Evolutionary conservation across 2,797 vertebrate species (phyloP).

Genomic region (Pogonophryne albipinna): DNA sequence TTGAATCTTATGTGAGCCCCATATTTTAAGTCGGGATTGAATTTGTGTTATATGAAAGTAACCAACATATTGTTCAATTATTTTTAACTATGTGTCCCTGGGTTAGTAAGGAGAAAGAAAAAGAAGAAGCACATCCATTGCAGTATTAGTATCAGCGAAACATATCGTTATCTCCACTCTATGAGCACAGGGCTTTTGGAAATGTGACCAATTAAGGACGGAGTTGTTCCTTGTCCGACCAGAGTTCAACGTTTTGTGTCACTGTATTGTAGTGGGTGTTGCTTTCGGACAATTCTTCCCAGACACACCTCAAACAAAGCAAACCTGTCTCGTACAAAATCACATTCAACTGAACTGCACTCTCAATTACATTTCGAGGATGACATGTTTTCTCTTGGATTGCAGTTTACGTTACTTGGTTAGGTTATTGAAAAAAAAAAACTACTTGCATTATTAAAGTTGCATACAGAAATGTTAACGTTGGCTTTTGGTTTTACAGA

Average conservation of each 20-base stretch:
- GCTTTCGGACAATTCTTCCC: background rate
- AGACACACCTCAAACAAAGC: too few relatives aligned
- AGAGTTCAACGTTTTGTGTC: background rate
- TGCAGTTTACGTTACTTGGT: too few relatives aligned
- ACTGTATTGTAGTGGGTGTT: background rate
- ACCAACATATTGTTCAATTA: background rate
- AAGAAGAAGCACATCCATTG: background rate
- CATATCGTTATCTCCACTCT: background rate
- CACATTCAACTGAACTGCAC: too few relatives aligned
- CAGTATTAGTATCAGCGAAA: background rate
- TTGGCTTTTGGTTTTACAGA: too few relatives aligned
- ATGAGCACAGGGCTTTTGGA: background rate
- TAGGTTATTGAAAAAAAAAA: too few relatives aligned
- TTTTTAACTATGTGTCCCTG: too few relatives aligned
- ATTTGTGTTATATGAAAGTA: background rate
- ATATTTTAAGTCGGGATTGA: background rate
- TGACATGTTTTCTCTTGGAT: too few relatives aligned
- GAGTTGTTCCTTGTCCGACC: background rate
- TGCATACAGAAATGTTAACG: too few relatives aligned
- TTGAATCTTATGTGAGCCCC: too few relatives aligned
- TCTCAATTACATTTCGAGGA: too few relatives aligned
- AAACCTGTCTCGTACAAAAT: too few relatives aligned
- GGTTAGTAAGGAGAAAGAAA: background rate
- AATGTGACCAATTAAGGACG: background rate
- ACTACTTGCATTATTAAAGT: too few relatives aligned